phyloP scores from a whole-genome alignment of 1,140 invertebrate species.

The Cotesia typhae region DNA sequence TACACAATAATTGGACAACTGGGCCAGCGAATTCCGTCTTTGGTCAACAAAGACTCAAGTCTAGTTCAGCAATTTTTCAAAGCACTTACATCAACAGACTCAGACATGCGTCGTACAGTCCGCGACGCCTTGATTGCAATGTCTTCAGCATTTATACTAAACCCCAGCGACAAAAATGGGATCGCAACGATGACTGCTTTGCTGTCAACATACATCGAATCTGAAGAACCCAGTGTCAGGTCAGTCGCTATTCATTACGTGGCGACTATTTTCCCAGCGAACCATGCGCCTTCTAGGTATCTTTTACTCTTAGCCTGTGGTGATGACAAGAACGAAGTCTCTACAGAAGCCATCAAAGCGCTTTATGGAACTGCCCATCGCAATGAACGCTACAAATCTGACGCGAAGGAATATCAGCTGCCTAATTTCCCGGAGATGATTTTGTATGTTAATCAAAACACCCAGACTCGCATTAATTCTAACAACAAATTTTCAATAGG shows the following conservation, averaged over 20 bases:
- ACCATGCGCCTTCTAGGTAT: slow-evolving; percentile 84
- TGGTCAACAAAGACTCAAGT: slow-evolving; percentile 75
- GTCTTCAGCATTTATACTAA: slow-evolving; percentile 66
- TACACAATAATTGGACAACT: slow-evolving; percentile 81
- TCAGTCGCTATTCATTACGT: slow-evolving; percentile 86
- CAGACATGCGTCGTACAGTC: slow-evolving; percentile 66
- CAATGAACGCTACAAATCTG: slow-evolving; percentile 57
- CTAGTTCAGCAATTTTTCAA: slow-evolving; percentile 75
- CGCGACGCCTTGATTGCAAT: slow-evolving; percentile 71
- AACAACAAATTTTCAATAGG: slow-evolving; percentile 65
- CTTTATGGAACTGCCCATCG: slow-evolving; percentile 71
- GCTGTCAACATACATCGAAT: slow-evolving; percentile 60
- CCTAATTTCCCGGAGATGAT: slow-evolving; percentile 72
- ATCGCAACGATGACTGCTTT: slow-evolving; percentile 68
- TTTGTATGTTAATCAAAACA: slow-evolving; percentile 72
- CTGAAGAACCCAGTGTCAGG: slow-evolving; percentile 61
- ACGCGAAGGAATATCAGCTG: slow-evolving; percentile 49
- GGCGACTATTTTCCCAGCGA: slow-evolving; percentile 79
- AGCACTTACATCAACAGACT: slow-evolving; percentile 68
- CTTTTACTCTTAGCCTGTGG: slow-evolving; percentile 85
- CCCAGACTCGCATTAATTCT: slow-evolving; percentile 69
- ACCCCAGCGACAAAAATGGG: slow-evolving; percentile 51
- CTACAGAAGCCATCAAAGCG: slow-evolving; percentile 75
- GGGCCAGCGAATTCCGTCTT: slow-evolving; percentile 72
- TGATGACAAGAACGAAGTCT: slow-evolving; percentile 84